Base-by-base conservation (phyloP, 2,797 vertebrate genomes). In the Danio kyathit region DNA sequence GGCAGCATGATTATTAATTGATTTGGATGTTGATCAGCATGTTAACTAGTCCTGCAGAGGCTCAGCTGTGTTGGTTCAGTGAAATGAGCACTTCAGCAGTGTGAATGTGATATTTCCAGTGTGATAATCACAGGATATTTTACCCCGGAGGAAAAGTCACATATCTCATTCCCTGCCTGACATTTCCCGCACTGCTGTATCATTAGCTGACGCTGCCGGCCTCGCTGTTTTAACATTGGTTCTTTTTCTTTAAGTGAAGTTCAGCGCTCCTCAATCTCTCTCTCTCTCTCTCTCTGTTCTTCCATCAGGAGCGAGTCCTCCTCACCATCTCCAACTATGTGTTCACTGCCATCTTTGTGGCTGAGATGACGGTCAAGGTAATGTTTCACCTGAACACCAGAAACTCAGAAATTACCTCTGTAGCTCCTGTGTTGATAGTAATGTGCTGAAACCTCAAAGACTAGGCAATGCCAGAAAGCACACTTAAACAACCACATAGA, bases 351-450 rank as follows among this genome's bases (percentile, higher is more conserved):
- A 97, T 97, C 89, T 97, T 97, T 48, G 95, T 96, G 87, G 95
- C 94, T 67, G 96, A 97, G 89, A 97, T 97, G 96, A 96, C 95
- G 0, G 86, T 96, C 44, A 97, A 97, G 95, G 96, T 96, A 93
- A 90, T 3, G 7, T 13, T 43, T 41, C 16, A 43, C 12, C 49
- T 67, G 61, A 44, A n/a, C 48, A 10, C 29, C n/a, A n/a, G n/a
- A n/a, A n/a, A n/a, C n/a, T n/a, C n/a, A n/a, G n/a, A n/a, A n/a
- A n/a, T n/a, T n/a, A n/a, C n/a, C n/a, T n/a, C n/a, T n/a, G n/a
- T n/a, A n/a, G n/a, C n/a, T n/a, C n/a, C n/a, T n/a, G n/a, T n/a
- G n/a, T n/a, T n/a, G n/a, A n/a, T n/a, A n/a, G n/a, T n/a, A n/a
- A n/a, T n/a, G n/a, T n/a, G n/a, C n/a, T n/a, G n/a, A n/a, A n/a